Percentiles rank a stretch among this genome's conserved stretches.
Conservation (phyloP, 2,888 invertebrate species). For the Pantelozetes paolii region DNA sequence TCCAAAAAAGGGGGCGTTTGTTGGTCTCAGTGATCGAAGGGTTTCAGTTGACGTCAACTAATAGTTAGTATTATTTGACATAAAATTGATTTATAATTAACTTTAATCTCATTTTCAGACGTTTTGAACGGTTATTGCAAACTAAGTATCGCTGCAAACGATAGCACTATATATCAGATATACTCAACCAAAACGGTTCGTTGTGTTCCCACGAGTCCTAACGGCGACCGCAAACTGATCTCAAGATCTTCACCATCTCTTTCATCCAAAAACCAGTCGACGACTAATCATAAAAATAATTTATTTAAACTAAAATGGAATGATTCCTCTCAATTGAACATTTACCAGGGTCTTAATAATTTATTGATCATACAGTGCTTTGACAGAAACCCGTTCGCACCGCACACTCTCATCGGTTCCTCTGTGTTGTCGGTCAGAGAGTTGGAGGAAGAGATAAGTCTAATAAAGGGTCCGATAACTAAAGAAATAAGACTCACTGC, state of each 20-base stretch:
- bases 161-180: neutral
- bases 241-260: neutral
- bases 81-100: neutral
- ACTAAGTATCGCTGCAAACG: conserved; percentile 29
- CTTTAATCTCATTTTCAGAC: conserved; percentile 6
- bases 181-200: conserved; percentile 17
- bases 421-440: conserved; percentile 9
- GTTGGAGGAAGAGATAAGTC: conserved; percentile 23
- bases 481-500: conserved; percentile 20
- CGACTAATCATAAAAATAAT: neutral
- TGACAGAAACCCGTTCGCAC: conserved; percentile 38
- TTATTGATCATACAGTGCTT: conserved; percentile 28
- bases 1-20: conserved; percentile 18
- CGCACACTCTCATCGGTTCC: conserved; percentile 30
- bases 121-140: conserved; percentile 41
- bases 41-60: conserved; percentile 37
- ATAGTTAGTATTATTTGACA: conserved; percentile 29
- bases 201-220: conserved; percentile 2
- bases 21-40: conserved; percentile 40
- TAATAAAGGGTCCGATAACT: conserved; percentile 36
- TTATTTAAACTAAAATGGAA: conserved; percentile 19
- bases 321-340: conserved; percentile 8
- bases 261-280: neutral
- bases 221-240: neutral
- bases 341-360: conserved; percentile 15